Evolutionary conservation across 2,888 invertebrate genomes (phyloP), one percentile per base, ranked within the genome.

Genomic region (Melieria picta): DNA sequence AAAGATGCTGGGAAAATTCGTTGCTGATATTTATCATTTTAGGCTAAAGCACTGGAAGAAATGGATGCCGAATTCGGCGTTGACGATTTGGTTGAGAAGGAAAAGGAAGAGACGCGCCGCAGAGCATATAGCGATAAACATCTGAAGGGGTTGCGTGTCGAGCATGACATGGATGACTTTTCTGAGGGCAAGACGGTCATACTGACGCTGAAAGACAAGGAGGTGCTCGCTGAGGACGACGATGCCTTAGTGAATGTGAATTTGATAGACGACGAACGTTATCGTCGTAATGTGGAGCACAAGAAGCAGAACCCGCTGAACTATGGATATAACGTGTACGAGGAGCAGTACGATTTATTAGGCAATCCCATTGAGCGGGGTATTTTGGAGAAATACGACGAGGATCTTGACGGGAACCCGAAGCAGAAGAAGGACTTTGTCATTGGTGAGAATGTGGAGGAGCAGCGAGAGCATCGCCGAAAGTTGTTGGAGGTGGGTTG

Each of bases 61-160:
- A 90, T 99, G 89, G 99, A 99, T 87, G 94, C 91, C 77, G 97
- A 95, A 85, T 98, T 98, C 89, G 98, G 97, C 47, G 92, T 97
- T 74, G 91, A 92, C 11, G 93, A 93, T 79, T 88, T 97, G 63
- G 90, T 98, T n/a, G 93, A 94, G 76, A 91, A 94, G 78, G 95
- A 95, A 80, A 90, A 90, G 76, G 88, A 87, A 73, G 90, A 90
- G 65, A 88, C 90, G 45, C 87, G 84, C 47, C 88, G 85, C 58
- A 85, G 87, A 64, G 89, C 91, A 5, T 97, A 97, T 86, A 88
- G 90, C 1, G 90, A 91, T 63, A 89, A 88, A 79, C 89, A 94
- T 87, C 89, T 98, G 69, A 90, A 89, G 78, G 98, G 98, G 0
- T 88, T 99, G 64, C 91, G 90, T 79, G 95, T 98, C 3, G 93